A percentile compares a stretch with the other conserved stretches of the same genome.
phyloP scores from a whole-genome alignment of 2,888 invertebrate species.

The Philonicus albiceps region DNA sequence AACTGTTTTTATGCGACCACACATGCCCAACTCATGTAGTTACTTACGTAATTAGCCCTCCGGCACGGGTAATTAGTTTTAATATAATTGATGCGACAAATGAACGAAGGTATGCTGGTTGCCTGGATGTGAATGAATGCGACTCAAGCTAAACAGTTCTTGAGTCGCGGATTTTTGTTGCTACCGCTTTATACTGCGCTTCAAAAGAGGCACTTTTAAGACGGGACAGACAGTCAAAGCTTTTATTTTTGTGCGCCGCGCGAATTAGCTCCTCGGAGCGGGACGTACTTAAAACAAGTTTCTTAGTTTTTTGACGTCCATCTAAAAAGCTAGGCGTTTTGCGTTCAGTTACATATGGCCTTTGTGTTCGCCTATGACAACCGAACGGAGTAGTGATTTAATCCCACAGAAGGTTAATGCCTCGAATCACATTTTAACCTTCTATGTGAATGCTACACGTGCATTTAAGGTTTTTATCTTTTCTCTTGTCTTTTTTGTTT shows the following conservation, averaged over 20 bases:
- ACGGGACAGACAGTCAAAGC: neutral
- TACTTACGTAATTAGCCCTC: slow-evolving; percentile 33
- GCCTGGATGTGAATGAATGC: slow-evolving; percentile 34
- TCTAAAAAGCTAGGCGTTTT: neutral
- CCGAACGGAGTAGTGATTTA: neutral
- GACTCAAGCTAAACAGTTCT: neutral
- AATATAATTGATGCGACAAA: slow-evolving; percentile 37
- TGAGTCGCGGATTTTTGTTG: neutral
- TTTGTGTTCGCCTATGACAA: neutral
- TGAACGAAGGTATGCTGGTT: slow-evolving; percentile 14
- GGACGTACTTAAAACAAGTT: neutral
- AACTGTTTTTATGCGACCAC: neutral
- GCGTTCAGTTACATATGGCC: neutral
- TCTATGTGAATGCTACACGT: neutral
- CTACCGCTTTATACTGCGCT: neutral
- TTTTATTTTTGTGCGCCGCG: neutral
- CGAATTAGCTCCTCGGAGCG: neutral
- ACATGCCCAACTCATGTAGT: slow-evolving; percentile 1
- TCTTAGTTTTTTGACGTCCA: neutral
- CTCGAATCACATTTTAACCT: neutral
- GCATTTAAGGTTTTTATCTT: neutral
- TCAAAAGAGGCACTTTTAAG: neutral
- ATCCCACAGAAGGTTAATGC: neutral
- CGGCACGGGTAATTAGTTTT: slow-evolving; percentile 26
- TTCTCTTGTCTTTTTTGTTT: neutral